A percentile compares a stretch with the other conserved stretches of the same genome.
phyloP scores from a whole-genome alignment of 2,797 vertebrate species.

The Phoxinus dragarum region DNA sequence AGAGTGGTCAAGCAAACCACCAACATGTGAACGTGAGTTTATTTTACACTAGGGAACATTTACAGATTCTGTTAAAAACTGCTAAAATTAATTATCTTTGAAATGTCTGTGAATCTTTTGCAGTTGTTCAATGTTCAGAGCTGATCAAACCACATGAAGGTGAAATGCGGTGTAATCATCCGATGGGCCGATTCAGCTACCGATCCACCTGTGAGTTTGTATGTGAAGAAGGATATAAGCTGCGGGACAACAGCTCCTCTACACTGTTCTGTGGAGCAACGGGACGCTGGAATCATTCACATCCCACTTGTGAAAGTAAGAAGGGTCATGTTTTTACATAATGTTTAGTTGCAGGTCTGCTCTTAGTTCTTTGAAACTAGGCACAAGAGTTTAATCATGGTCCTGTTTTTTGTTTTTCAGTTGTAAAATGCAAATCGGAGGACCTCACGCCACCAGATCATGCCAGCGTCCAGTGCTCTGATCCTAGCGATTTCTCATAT shows the following conservation, averaged over 20 bases:
- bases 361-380: neutral
- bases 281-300: constrained; percentile 71
- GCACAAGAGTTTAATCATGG: neutral
- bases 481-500: constrained; percentile 68
- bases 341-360: neutral
- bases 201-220: constrained; percentile 70
- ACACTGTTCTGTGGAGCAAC: constrained; percentile 67
- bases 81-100: neutral
- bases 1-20: constrained; percentile 77
- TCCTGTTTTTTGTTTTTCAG: constrained; percentile 62
- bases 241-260: constrained; percentile 60
- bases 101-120: neutral
- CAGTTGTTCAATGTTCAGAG: neutral
- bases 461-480: constrained; percentile 66
- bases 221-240: constrained; percentile 73
- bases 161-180: constrained; percentile 62
- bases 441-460: constrained; percentile 64
- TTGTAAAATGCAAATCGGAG: constrained; percentile 68
- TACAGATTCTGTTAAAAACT: neutral
- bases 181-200: constrained; percentile 68
- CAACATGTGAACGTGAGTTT: constrained; percentile 81
- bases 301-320: constrained; percentile 71
- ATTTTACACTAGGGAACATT: neutral
- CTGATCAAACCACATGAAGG: constrained; percentile 60
- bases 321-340: neutral